phyloP scores from a whole-genome alignment of 2,113 vertebrate genomes.

The Centropus unirufus region DNA sequence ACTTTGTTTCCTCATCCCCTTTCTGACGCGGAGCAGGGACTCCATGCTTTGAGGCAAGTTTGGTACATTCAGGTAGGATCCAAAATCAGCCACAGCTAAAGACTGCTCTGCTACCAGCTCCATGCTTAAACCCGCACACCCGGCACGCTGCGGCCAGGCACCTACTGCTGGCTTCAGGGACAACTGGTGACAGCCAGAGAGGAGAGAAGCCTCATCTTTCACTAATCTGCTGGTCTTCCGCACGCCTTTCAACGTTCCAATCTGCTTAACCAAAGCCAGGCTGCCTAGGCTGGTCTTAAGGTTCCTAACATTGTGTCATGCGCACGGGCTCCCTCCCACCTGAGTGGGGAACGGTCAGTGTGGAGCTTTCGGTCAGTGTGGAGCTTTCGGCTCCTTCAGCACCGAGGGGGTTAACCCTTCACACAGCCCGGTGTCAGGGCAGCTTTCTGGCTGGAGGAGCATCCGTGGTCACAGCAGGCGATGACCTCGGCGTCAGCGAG shows the following conservation, averaged over 20 bases:
- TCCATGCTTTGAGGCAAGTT: neutral
- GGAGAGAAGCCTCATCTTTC: neutral
- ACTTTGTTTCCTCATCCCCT: neutral
- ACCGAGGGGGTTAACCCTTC: neutral
- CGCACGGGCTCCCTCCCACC: neutral
- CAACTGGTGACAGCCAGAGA: neutral
- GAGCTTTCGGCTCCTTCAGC: neutral
- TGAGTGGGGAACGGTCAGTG: rapidly evolving
- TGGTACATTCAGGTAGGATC: neutral
- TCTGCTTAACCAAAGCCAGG: neutral
- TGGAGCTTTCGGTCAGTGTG: neutral
- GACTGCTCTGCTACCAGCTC: rapidly evolving
- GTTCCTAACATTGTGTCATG: neutral
- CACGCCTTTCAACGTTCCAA: rapidly evolving
- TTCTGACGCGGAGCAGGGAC: neutral
- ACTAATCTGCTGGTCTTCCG: rapidly evolving
- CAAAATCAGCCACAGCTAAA: constrained; percentile 30
- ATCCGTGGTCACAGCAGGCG: rapidly evolving
- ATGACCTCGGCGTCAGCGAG: neutral
- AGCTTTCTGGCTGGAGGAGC: neutral
- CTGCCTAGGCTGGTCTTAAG: neutral
- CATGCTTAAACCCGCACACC: neutral
- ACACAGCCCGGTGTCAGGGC: neutral
- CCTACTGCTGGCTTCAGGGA: rapidly evolving
- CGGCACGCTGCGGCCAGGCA: rapidly evolving